Evolutionary conservation across 2,113 vertebrate species (phyloP).

Genomic region (Sylvietta virens): DNA sequence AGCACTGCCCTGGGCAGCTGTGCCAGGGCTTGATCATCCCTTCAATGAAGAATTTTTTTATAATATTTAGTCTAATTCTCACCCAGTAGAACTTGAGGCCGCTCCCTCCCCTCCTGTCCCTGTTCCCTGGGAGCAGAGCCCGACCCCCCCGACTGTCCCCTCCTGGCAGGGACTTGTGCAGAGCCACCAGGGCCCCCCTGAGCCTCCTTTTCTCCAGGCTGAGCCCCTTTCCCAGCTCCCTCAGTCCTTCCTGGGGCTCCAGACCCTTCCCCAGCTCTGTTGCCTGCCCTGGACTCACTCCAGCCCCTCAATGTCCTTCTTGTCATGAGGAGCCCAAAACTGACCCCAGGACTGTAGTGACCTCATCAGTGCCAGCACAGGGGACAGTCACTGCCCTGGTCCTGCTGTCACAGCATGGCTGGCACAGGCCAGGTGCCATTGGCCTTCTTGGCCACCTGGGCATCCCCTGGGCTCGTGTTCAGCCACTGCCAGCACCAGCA

Average conservation of each 20-base stretch:
- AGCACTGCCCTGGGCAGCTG: neutral
- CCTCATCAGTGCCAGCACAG: neutral
- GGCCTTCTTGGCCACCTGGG: neutral
- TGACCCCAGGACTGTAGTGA: neutral
- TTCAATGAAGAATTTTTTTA: neutral
- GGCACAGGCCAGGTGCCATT: fast-evolving
- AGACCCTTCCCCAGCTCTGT: fast-evolving
- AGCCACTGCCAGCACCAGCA: neutral
- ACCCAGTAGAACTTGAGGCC: neutral
- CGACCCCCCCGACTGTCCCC: neutral
- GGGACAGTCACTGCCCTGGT: neutral
- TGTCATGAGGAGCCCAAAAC: neutral
- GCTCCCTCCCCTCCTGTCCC: neutral
- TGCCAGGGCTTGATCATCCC: neutral
- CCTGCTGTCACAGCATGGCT: neutral
- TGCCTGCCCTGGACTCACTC: fast-evolving
- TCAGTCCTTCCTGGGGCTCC: neutral
- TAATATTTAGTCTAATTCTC: neutral
- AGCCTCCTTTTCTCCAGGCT: neutral
- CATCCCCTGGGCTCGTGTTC: neutral
- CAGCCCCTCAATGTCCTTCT: fast-evolving
- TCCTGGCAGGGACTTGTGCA: neutral
- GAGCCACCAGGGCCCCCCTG: neutral
- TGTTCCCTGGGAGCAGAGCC: neutral
- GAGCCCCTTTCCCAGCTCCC: neutral